Evolutionary conservation across 1,140 invertebrate species (phyloP), one percentile per base, ranked within the genome.

Genomic region (Papilio polyxenes): DNA sequence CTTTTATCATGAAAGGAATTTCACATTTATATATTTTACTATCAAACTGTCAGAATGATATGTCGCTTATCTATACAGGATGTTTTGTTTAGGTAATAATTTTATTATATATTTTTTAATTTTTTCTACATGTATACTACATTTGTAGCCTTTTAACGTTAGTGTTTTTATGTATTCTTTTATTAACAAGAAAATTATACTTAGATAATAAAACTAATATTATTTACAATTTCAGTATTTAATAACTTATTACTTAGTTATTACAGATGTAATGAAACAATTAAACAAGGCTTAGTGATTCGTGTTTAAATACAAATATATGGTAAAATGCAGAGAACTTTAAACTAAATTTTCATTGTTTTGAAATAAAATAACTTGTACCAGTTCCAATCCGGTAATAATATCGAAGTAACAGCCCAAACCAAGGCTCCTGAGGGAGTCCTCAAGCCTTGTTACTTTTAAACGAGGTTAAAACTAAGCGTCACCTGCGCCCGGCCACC

Each of bases 1-100:
- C 65, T 72, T 72, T 72, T 72, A 72, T 72, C 65, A 72, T 72
- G 31, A 72, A 72, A 72, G 13, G 13, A 37, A 37, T 72, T 37
- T 31, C 20, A 65, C 9, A 65, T 72, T 72, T 72, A 72, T 72
- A 72, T 72, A 69, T 40, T 37, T 72, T 37, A 72, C 31, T 72
- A 72, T 72, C 65, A 72, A 72, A 37, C 65, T 72, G 65, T 13
- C 13, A 37, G 65, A 72, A 20, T 65, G 62, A 72, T 37, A 37
- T 72, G 65, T 37, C 31, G 65, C 31, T 72, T 37, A 65, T 65
- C 62, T 23, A 31, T 11, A 72, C 15, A 72, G 23, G 65, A 20
- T 15, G 3, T 37, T 72, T 7, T 13, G 23, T 72, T 40, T 40
- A 23, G 2, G 23, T 65, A 31, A 31, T 31, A 23, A 65, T 13